Conservation (phyloP, 2,797 vertebrate genomes). For the Scleropages formosus region DNA sequence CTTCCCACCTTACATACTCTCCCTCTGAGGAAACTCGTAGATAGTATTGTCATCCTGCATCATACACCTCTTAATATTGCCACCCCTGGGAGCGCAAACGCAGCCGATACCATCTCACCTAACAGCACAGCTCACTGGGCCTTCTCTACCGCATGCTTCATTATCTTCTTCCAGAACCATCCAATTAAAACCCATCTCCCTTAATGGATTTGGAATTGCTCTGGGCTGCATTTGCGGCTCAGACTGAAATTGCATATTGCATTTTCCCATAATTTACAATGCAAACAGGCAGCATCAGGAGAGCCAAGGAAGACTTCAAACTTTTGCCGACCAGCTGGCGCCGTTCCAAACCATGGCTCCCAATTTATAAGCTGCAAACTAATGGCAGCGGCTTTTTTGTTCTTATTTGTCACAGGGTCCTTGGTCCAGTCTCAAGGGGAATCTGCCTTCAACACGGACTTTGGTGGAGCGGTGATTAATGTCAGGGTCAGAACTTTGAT, state of each 20-base stretch:
- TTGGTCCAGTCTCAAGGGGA: conserved; percentile 16
- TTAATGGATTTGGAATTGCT: not conserved
- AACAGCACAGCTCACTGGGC: not conserved
- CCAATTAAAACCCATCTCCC: not conserved
- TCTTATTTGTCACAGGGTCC: not conserved
- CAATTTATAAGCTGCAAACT: conserved; percentile 21
- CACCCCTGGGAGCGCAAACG: not conserved
- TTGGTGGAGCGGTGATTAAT: not conserved
- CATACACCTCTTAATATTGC: too few species aligned
- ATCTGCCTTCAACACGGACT: not conserved
- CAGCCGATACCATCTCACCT: not conserved
- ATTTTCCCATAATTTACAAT: not conserved
- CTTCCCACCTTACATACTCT: not conserved
- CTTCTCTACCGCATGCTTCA: not conserved
- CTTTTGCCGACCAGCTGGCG: not conserved
- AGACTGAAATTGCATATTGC: not conserved
- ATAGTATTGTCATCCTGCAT: not conserved
- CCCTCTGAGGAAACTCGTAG: not conserved
- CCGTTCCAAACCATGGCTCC: not conserved
- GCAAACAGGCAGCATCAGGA: not conserved
- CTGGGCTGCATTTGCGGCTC: not conserved
- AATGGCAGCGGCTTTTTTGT: not conserved
- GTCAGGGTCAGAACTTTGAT: conserved; percentile 20
- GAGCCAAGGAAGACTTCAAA: not conserved
- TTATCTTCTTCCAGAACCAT: conserved; percentile 2